Evolutionary conservation across 1,140 invertebrate genomes (phyloP).

Genomic region (Achatina immaculata): DNA sequence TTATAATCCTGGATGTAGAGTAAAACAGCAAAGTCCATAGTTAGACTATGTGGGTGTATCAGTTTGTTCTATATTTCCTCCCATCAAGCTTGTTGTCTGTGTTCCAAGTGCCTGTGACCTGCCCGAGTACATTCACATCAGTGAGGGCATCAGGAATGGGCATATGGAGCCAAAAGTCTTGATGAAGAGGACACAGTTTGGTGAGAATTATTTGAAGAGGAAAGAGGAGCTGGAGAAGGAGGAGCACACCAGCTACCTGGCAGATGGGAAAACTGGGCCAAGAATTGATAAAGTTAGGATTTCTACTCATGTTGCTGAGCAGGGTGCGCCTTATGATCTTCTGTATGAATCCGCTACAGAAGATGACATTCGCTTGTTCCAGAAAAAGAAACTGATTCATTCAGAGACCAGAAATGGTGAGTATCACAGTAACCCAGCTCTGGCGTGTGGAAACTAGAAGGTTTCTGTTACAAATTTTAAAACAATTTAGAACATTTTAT

Average conservation of each 20-base stretch:
- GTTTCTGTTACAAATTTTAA: no score
- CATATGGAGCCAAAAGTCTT: not conserved
- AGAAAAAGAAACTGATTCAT: not conserved
- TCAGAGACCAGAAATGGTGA: no score
- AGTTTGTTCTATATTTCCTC: no score
- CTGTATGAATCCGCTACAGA: constrained; percentile 1
- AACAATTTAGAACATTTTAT: no score
- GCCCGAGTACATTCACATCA: constrained; percentile 2
- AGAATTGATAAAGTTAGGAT: constrained; percentile 23
- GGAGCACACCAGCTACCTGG: not conserved
- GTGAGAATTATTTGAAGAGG: not conserved
- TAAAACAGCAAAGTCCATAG: no score
- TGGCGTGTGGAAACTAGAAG: no score
- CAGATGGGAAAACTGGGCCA: not conserved
- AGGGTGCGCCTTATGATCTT: not conserved
- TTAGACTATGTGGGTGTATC: no score
- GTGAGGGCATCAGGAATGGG: not conserved
- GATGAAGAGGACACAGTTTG: constrained; percentile 13
- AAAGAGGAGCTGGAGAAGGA: not conserved
- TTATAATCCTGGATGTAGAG: no score
- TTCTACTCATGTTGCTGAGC: constrained; percentile 7
- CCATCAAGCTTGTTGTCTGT: not conserved
- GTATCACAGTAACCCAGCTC: no score
- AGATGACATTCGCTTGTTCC: not conserved
- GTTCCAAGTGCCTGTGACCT: constrained; percentile 11